Percentiles rank a stretch among this genome's conserved stretches.
Conservation (phyloP, 1,140 invertebrate species). For the Aphaenogaster ashmeadi region DNA sequence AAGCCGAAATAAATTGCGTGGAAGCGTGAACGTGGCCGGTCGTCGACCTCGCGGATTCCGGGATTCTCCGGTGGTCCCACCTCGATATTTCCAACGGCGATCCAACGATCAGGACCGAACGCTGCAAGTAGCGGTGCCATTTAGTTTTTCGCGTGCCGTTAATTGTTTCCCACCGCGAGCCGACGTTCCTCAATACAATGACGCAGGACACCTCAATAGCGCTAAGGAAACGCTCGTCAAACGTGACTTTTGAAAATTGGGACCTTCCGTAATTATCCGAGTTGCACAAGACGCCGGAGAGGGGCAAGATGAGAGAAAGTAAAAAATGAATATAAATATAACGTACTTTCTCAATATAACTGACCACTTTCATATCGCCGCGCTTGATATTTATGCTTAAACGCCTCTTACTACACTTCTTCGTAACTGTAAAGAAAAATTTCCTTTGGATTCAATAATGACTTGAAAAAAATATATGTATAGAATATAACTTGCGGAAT, state of each 20-base stretch:
- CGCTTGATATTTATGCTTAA: not conserved
- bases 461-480: not conserved
- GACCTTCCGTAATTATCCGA: constrained; percentile 22
- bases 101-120: constrained; percentile 30
- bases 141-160: constrained; percentile 77
- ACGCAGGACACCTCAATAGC: constrained; percentile 32
- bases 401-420: not conserved
- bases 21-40: constrained; percentile 62
- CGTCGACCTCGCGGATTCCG: constrained; percentile 65
- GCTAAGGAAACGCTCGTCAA: constrained; percentile 59
- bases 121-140: constrained; percentile 55
- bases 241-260: constrained; percentile 41
- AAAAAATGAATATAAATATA: constrained; percentile 36
- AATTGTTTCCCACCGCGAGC: constrained; percentile 67
- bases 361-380: not conserved
- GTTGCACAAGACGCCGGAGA: not conserved
- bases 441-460: not conserved
- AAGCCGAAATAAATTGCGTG: constrained; percentile 61
- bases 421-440: not conserved
- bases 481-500: not conserved
- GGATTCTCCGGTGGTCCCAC: constrained; percentile 59
- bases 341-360: constrained; percentile 8
- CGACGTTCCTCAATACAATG: constrained; percentile 33
- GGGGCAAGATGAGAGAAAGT: constrained; percentile 36
- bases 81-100: constrained; percentile 59